These are phyloP conservation scores for Lateolabrax maculatus DNA, from an alignment of 2,797 vertebrate genomes.

Conservation along the genomic window DNA sequence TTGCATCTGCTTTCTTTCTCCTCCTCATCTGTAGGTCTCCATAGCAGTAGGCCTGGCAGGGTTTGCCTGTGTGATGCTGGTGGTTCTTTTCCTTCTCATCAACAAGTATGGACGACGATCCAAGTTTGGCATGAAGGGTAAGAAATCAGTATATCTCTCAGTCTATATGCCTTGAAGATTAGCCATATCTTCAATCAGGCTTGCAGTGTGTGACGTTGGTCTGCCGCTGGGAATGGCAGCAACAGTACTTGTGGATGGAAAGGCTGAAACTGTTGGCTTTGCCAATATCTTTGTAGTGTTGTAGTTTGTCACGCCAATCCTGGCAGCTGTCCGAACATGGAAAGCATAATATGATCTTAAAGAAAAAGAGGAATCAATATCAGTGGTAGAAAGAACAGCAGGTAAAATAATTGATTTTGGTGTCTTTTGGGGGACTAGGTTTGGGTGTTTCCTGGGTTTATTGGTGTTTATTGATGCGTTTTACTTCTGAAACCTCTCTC, in stretches of 20 bases:
- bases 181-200: no score
- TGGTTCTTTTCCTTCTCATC: conserved; percentile 94
- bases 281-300: not conserved
- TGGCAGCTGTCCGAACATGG: not conserved
- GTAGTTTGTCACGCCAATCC: no score
- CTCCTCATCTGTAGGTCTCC: conserved; percentile 86
- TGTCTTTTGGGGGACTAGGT: no score
- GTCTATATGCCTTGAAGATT: not conserved
- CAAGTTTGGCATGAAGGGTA: conserved; percentile 99
- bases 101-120: conserved; percentile 96
- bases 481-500: no score
- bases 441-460: no score
- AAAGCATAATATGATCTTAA: not conserved
- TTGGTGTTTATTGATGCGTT: no score
- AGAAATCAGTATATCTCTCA: not conserved
- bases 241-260: not conserved
- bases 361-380: not conserved
- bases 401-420: no score
- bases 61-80: conserved; percentile 92
- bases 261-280: not conserved
- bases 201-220: no score
- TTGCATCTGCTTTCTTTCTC: not conserved
- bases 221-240: not conserved
- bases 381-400: not conserved
- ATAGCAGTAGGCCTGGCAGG: conserved; percentile 94